Conservation (phyloP, 1,140 invertebrate genomes). For the Drosophila orosa region DNA sequence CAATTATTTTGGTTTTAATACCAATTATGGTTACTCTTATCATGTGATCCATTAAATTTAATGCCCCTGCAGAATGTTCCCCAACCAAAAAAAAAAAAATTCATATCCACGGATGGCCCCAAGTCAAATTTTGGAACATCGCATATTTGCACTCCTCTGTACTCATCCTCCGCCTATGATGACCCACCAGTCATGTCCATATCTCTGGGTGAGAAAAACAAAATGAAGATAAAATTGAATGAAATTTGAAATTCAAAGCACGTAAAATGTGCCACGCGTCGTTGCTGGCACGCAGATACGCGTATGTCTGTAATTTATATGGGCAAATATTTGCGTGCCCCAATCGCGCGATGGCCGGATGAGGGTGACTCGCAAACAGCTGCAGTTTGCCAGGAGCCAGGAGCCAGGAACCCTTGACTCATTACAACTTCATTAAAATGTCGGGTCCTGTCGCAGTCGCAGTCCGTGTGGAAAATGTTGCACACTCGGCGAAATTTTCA, state of each 20-base stretch:
- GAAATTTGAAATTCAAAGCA: slow-evolving; percentile 72
- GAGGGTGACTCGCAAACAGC: slow-evolving; percentile 8
- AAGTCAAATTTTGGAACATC: slow-evolving; percentile 29
- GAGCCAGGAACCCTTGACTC: slow-evolving; percentile 37
- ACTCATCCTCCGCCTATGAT: neutral
- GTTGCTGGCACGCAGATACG: slow-evolving; percentile 49
- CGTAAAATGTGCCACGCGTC: slow-evolving; percentile 52
- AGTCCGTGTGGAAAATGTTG: slow-evolving; percentile 49
- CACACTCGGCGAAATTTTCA: slow-evolving; percentile 52
- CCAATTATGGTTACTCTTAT: slow-evolving; percentile 17
- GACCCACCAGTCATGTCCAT: slow-evolving; percentile 39
- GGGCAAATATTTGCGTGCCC: slow-evolving; percentile 72
- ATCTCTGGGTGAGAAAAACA: slow-evolving; percentile 35
- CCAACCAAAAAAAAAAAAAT: slow-evolving; percentile 1
- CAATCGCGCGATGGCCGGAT: slow-evolving; percentile 3
- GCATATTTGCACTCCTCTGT: slow-evolving; percentile 31
- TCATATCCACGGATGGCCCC: slow-evolving; percentile 8
- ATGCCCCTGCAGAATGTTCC: slow-evolving; percentile 15
- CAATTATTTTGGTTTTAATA: slow-evolving; percentile 23
- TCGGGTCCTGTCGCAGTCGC: slow-evolving; percentile 11
- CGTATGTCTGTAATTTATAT: slow-evolving; percentile 77
- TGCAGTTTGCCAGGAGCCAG: slow-evolving; percentile 58
- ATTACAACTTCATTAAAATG: slow-evolving; percentile 78
- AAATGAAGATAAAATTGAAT: slow-evolving; percentile 43
- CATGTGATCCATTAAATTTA: slow-evolving; percentile 41